Percentiles rank a stretch among this genome's conserved stretches.
These are phyloP conservation scores for Podarcis cretensis DNA, from an alignment of 2,113 vertebrate species.

Conservation along the genomic window DNA sequence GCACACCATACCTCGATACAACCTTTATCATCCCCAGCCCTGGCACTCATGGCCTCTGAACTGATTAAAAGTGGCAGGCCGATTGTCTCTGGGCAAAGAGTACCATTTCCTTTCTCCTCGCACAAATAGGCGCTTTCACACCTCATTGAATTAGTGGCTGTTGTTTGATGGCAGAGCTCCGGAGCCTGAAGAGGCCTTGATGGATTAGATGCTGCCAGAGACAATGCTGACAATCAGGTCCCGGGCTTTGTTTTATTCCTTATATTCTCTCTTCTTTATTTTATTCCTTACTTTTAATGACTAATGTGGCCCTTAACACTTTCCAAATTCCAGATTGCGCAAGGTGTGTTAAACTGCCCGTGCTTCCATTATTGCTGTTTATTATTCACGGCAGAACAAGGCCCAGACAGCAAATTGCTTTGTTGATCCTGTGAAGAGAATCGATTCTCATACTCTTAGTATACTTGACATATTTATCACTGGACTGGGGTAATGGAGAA, in stretches of 20 bases:
- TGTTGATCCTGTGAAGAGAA: conserved; percentile 64
- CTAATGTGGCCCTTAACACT: neutral
- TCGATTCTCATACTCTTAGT: conserved; percentile 55
- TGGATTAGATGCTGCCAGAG: neutral
- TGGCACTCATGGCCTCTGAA: accelerated
- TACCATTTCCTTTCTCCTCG: neutral
- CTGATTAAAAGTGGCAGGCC: neutral
- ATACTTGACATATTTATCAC: conserved; percentile 47
- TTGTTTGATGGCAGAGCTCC: neutral
- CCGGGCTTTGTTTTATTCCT: neutral
- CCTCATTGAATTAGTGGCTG: neutral
- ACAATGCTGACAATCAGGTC: neutral
- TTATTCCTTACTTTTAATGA: neutral
- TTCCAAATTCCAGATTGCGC: conserved; percentile 39
- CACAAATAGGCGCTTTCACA: neutral
- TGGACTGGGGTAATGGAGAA: accelerated
- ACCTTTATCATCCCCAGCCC: accelerated
- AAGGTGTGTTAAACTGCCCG: conserved; percentile 32
- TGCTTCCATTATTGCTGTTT: conserved; percentile 40
- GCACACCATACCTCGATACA: neutral
- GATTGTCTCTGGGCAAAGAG: neutral
- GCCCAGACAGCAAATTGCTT: conserved; percentile 65
- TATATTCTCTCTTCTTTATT: neutral
- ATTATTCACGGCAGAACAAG: conserved; percentile 61
- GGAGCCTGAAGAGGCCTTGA: conserved; percentile 33